These are phyloP conservation scores for Motacilla alba DNA, from an alignment of 2,113 vertebrate species.

Conservation along the genomic window DNA sequence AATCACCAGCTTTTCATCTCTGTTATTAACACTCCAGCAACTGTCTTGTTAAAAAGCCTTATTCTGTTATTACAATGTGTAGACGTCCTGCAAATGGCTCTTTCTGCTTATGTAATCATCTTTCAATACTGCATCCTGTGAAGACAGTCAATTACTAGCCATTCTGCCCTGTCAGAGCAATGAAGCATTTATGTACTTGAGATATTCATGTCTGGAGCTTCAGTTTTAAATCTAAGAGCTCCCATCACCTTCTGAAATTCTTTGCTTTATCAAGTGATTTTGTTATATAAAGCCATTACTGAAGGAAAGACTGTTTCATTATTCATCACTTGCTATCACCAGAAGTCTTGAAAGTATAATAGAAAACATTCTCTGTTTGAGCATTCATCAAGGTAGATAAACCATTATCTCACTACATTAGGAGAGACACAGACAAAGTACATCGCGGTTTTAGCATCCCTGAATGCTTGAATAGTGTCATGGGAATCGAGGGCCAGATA, in stretches of 20 bases:
- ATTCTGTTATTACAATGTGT: not conserved
- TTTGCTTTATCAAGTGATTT: conserved; percentile 31
- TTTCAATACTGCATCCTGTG: not conserved
- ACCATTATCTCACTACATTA: not conserved
- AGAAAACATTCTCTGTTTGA: conserved; percentile 20
- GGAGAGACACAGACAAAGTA: not conserved
- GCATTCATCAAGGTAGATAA: not conserved
- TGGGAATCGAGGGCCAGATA: not conserved
- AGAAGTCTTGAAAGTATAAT: conserved; percentile 20
- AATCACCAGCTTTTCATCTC: conserved; percentile 9
- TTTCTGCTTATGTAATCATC: conserved; percentile 4
- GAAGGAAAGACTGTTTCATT: conserved; percentile 25
- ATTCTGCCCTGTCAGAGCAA: conserved; percentile 25
- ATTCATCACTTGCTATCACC: conserved; percentile 28
- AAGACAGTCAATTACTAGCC: not conserved
- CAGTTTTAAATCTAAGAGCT: conserved; percentile 38
- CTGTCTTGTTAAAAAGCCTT: not conserved
- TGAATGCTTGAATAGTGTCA: not conserved
- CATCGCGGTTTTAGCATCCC: not conserved
- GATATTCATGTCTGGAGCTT: conserved; percentile 7
- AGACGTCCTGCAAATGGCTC: conserved; percentile 1
- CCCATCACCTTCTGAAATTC: conserved; percentile 21
- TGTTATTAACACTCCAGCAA: conserved; percentile 14
- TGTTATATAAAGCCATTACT: conserved; percentile 46
- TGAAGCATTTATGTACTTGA: conserved; percentile 25